Evolutionary conservation across 2,888 invertebrate species (phyloP).

Genomic region (Endotricha flammealis): DNA sequence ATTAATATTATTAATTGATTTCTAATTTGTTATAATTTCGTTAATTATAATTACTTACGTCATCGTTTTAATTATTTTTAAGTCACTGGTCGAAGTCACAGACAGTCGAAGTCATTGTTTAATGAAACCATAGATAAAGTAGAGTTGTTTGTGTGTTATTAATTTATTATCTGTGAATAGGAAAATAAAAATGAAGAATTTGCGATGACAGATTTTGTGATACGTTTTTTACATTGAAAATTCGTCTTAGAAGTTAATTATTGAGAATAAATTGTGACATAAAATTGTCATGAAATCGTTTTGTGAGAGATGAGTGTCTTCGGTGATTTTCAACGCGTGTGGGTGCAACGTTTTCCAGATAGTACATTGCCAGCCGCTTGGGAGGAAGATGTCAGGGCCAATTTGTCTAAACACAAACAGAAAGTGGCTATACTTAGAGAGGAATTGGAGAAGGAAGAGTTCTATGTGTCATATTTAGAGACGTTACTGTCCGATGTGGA

Average conservation of each 20-base stretch:
- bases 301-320: conserved; percentile 88
- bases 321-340: conserved; percentile 93
- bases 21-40: too few relatives aligned
- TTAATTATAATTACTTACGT: too few relatives aligned
- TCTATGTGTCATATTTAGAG: conserved; percentile 93
- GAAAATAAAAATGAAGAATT: conserved; percentile 25
- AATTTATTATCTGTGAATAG: conserved; percentile 23
- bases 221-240: conserved; percentile 43
- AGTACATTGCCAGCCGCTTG: conserved; percentile 93
- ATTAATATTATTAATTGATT: too few relatives aligned
- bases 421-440: conserved; percentile 89
- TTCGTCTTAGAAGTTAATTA: conserved; percentile 26
- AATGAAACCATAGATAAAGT: background rate
- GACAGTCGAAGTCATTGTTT: too few relatives aligned
- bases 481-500: conserved; percentile 90
- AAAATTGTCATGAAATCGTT: conserved; percentile 75
- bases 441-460: conserved; percentile 93
- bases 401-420: conserved; percentile 92
- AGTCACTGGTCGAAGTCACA: too few relatives aligned
- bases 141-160: background rate
- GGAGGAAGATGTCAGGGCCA: conserved; percentile 95
- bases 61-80: too few relatives aligned
- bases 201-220: conserved; percentile 53
- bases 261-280: conserved; percentile 50
- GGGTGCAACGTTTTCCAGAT: conserved; percentile 94